Conservation (phyloP, 2,797 vertebrate species). For the Pogonophryne albipinna region DNA sequence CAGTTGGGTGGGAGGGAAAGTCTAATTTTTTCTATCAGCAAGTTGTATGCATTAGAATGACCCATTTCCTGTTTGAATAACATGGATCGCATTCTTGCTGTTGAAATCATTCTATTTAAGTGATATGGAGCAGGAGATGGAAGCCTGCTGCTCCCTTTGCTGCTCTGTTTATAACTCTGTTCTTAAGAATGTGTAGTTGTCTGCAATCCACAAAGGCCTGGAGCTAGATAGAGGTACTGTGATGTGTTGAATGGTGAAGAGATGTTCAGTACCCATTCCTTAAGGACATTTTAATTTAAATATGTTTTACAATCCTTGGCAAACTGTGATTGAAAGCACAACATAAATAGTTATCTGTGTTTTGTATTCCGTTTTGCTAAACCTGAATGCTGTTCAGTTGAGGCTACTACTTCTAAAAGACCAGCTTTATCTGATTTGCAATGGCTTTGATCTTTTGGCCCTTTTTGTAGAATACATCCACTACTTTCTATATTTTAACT, state of each 20-base stretch:
- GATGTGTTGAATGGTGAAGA: conserved; percentile 8
- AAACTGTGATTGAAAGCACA: neutral
- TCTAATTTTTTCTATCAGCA: conserved; percentile 30
- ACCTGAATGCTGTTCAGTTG: conserved; percentile 13
- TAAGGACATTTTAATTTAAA: neutral
- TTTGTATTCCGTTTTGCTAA: neutral
- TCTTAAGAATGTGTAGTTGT: conserved; percentile 48
- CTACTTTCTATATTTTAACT: conserved; percentile 14
- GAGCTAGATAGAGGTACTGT: conserved; percentile 9
- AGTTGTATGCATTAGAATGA: conserved; percentile 25
- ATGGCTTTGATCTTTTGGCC: neutral
- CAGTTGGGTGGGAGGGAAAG: conserved; percentile 55
- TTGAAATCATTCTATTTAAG: conserved; percentile 20
- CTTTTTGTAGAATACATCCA: conserved; percentile 2
- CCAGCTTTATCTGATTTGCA: neutral
- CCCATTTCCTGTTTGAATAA: conserved; percentile 26
- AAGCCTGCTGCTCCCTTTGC: conserved; percentile 40
- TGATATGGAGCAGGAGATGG: conserved; percentile 27
- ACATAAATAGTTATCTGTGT: neutral
- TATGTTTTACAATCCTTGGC: neutral
- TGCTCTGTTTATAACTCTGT: conserved; percentile 56
- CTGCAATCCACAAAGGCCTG: conserved; percentile 27
- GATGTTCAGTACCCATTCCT: neutral
- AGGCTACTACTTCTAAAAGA: neutral
- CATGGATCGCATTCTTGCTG: neutral